Base-by-base conservation (phyloP, 2,113 vertebrate genomes). In the Paramisgurnus dabryanus region DNA sequence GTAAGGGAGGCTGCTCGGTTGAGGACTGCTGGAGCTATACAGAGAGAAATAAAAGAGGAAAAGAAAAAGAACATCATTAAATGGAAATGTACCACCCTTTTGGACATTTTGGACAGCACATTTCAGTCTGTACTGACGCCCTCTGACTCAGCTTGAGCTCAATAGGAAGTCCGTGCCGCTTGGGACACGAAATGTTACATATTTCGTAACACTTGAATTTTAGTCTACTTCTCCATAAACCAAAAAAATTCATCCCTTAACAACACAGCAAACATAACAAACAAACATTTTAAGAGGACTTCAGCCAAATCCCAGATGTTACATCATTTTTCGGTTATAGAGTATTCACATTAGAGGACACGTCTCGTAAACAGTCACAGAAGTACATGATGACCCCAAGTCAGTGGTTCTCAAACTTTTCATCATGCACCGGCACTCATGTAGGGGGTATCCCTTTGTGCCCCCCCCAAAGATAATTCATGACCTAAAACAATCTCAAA, bases 11-110 rank as follows among this genome's bases (percentile, higher is more conserved):
- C 80, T 89, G 75, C 64, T 92, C 92, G 47, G 91, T 88, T 57
- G 91, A 87, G 8, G 87, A 78, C 78, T 76, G 90, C 84, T 91
- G 89, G 49, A 94, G 90, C 93, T 94, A 5, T 6, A 75, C 27
- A 63, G 53, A 60, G 18, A n/a, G 43, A 5, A 39, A 60, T 22
- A 64, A n/a, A 50, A 64, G 12, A 22, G 17, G 41, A 63, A 9
- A 13, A 45, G 49, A 53, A 53, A 34, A 15, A 22, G 17, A 40
- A 60, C 12, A 78, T 47, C 10, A 71, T 10, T 80, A 10, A 79
- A 39, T 15, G 43, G 50, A 79, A 85, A 71, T n/a, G 60, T 61
- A n/a, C 67, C 41, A 67, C 72, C 60, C 71, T 69, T 79, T 74
- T 81, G 74, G 43, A 55, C 45, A 68, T 12, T 72, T 12, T 22